Percentiles rank a stretch among this genome's conserved stretches.
Evolutionary conservation across 2,888 invertebrate species (phyloP).

Genomic region (Plagodis pulveraria): DNA sequence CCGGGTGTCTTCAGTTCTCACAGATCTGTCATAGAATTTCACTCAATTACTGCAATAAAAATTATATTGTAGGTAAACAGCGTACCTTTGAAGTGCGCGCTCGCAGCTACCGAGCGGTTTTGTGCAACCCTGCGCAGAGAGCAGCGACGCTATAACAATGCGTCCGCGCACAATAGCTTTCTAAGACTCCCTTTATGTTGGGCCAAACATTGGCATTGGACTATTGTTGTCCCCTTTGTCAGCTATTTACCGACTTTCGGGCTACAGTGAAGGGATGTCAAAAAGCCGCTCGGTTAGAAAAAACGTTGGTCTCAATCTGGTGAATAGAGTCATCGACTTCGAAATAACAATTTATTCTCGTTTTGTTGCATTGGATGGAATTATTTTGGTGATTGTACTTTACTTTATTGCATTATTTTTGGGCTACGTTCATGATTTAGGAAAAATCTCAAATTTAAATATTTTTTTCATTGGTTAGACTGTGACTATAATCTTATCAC

Average conservation of each 20-base stretch:
- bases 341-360: conserved; percentile 54
- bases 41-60: conserved; percentile 81
- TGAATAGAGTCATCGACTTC: conserved; percentile 63
- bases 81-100: conserved; percentile 65
- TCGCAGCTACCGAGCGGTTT: conserved; percentile 80
- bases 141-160: conserved; percentile 59
- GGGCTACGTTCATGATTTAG: background rate
- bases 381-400: conserved; percentile 40
- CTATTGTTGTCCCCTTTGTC: conserved; percentile 77
- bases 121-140: conserved; percentile 69
- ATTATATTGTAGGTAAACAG: conserved; percentile 81
- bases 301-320: conserved; percentile 60
- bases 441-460: too few species aligned
- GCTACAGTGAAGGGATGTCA: conserved; percentile 69
- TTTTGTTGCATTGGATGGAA: conserved; percentile 41
- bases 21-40: conserved; percentile 55
- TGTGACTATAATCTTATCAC: too few species aligned
- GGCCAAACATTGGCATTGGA: conserved; percentile 81
- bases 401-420: conserved; percentile 38
- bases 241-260: conserved; percentile 82
- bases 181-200: conserved; percentile 78
- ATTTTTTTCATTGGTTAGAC: too few species aligned
- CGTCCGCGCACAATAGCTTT: conserved; percentile 68
- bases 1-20: conserved; percentile 49
- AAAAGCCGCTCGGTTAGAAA: conserved; percentile 53